These are phyloP conservation scores for Eustalomyia histrio DNA, from an alignment of 2,888 invertebrate genomes.

Conservation along the genomic window DNA sequence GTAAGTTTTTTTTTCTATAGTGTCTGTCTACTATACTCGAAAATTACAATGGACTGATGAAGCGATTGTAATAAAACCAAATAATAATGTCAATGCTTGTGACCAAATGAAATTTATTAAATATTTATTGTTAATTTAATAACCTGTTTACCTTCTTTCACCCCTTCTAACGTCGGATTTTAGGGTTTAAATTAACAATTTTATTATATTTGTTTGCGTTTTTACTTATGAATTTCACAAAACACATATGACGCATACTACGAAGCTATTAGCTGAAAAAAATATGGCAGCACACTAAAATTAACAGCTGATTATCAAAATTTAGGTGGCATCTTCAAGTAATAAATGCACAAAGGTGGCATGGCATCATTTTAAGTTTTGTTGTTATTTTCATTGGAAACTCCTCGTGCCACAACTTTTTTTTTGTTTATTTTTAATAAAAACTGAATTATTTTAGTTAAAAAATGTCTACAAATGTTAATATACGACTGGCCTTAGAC, in stretches of 20 bases:
- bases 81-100: conserved; percentile 41
- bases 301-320: neutral
- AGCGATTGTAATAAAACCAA: conserved; percentile 6
- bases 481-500: conserved; percentile 84
- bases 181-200: conserved; percentile 31
- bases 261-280: neutral
- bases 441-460: neutral
- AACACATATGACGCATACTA: conserved; percentile 38
- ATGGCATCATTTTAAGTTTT: neutral
- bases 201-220: conserved; percentile 37
- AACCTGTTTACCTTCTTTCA: conserved; percentile 58
- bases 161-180: neutral
- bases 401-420: conserved; percentile 36
- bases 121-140: conserved; percentile 58
- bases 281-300: neutral
- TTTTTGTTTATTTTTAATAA: conserved; percentile 15
- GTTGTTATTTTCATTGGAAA: neutral
- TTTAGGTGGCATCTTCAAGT: neutral
- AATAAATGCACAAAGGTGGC: neutral
- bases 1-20: conserved; percentile 21
- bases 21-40: conserved; percentile 11
- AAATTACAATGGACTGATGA: conserved; percentile 24
- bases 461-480: conserved; percentile 80
- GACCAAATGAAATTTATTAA: conserved; percentile 48
- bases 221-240: conserved; percentile 40